Evolutionary conservation across 2,888 invertebrate species (phyloP).

Genomic region (Nephrocerus scutellatus): DNA sequence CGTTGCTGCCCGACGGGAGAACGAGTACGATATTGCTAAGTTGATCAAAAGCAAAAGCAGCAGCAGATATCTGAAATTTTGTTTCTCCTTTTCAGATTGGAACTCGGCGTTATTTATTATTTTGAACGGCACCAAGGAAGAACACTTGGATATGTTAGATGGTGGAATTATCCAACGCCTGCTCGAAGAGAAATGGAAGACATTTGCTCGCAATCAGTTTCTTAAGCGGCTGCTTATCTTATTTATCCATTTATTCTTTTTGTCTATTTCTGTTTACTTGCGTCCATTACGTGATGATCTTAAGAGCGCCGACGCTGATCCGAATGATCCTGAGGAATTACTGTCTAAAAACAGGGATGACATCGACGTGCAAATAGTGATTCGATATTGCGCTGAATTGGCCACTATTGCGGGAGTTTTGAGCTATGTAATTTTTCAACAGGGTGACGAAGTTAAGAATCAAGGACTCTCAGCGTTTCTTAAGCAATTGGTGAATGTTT

Average conservation of each 20-base stretch:
- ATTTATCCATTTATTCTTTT: conserved; percentile 74
- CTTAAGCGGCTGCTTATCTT: conserved; percentile 83
- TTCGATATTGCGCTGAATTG: conserved; percentile 72
- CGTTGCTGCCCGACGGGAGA: conserved; percentile 85
- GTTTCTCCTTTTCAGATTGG: conserved; percentile 66
- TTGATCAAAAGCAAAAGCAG: neutral
- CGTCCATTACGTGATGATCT: conserved; percentile 56
- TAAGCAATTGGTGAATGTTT: conserved; percentile 73
- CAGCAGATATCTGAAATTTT: conserved; percentile 1
- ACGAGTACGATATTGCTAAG: conserved; percentile 62
- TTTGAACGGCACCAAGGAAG: conserved; percentile 92
- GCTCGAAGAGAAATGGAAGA: conserved; percentile 98
- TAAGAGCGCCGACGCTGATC: conserved; percentile 34
- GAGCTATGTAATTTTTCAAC: conserved; percentile 82
- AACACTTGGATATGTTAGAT: conserved; percentile 97
- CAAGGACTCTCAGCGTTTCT: conserved; percentile 86
- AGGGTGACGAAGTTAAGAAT: conserved; percentile 90
- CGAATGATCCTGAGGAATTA: conserved; percentile 41
- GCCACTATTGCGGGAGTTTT: conserved; percentile 80
- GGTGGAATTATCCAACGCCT: conserved; percentile 96
- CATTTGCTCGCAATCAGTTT: conserved; percentile 92
- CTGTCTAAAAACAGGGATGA: conserved; percentile 26
- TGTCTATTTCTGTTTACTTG: conserved; percentile 87
- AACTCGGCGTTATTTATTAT: conserved; percentile 97
- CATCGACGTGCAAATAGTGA: conserved; percentile 46